phyloP scores from a whole-genome alignment of 1,140 invertebrate genomes.

The Xylocopa sonorina region DNA sequence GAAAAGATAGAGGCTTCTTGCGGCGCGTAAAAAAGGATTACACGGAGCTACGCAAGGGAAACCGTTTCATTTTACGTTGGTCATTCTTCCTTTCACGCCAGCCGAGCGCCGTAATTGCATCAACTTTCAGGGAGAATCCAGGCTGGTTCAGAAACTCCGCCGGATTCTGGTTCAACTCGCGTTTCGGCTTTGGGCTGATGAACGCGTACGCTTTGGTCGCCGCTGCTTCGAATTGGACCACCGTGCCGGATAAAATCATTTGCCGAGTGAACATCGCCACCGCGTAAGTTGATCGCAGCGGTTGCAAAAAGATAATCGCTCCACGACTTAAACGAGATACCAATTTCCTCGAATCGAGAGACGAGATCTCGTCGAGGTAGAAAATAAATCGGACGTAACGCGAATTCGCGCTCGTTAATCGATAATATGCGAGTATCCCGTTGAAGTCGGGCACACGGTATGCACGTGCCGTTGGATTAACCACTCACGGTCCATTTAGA shows the following conservation, averaged over 20 bases:
- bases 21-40: slow-evolving; percentile 14
- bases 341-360: too few species aligned
- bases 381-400: background rate
- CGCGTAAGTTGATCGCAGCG: too few species aligned
- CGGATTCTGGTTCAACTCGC: slow-evolving; percentile 88
- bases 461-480: slow-evolving; percentile 10
- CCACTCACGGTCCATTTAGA: slow-evolving; percentile 29
- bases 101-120: slow-evolving; percentile 44
- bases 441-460: background rate
- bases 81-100: slow-evolving; percentile 20
- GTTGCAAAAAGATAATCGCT: too few species aligned
- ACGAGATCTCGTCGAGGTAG: background rate
- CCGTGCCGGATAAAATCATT: slow-evolving; percentile 87
- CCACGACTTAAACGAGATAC: too few species aligned
- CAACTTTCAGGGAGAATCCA: slow-evolving; percentile 82
- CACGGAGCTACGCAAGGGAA: background rate
- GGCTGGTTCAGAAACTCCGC: slow-evolving; percentile 90
- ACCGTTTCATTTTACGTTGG: slow-evolving; percentile 23
- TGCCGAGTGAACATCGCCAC: slow-evolving; percentile 79
- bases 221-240: slow-evolving; percentile 89
- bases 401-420: background rate
- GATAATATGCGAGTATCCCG: background rate
- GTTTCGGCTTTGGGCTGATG: slow-evolving; percentile 96
- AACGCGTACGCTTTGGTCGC: slow-evolving; percentile 91
- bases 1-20: background rate